phyloP scores from a whole-genome alignment of 2,113 vertebrate genomes.

The Pollimyrus isidori region DNA sequence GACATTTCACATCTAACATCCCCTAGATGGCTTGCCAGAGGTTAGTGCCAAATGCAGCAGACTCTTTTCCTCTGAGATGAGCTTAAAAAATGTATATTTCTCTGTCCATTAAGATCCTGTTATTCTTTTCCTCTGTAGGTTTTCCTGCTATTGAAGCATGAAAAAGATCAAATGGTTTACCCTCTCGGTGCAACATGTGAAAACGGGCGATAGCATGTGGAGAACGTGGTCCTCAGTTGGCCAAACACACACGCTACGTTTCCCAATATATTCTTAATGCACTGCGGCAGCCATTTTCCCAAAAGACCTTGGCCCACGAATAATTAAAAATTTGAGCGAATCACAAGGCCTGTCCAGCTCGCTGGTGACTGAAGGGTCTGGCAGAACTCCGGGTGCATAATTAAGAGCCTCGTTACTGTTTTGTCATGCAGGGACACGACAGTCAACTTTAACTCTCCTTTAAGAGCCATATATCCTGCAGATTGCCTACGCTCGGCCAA shows the following conservation, averaged over 20 bases:
- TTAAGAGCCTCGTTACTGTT: constrained; percentile 51
- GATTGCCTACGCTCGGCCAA: not conserved
- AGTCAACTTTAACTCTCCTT: constrained; percentile 36
- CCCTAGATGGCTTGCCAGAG: not conserved
- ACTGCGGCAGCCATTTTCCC: constrained; percentile 28
- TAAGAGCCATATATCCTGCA: constrained; percentile 24
- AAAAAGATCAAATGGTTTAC: not conserved
- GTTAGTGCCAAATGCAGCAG: not conserved
- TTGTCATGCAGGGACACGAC: constrained; percentile 37
- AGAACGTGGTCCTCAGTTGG: not conserved
- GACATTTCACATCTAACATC: not conserved
- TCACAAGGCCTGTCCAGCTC: constrained; percentile 33
- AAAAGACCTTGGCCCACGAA: constrained; percentile 40
- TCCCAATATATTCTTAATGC: constrained; percentile 14
- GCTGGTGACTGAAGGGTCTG: constrained; percentile 45
- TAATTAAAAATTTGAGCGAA: constrained; percentile 49
- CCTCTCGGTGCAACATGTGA: not conserved
- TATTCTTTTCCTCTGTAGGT: not conserved
- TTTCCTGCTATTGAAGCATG: not conserved
- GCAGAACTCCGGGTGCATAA: constrained; percentile 46
- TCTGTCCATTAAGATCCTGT: not conserved
- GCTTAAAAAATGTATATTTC: not conserved
- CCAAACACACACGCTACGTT: not conserved
- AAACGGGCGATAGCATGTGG: not conserved
- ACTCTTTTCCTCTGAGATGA: not conserved